phyloP scores from a whole-genome alignment of 2,888 invertebrate species.

The Megalurothrips usitatus region DNA sequence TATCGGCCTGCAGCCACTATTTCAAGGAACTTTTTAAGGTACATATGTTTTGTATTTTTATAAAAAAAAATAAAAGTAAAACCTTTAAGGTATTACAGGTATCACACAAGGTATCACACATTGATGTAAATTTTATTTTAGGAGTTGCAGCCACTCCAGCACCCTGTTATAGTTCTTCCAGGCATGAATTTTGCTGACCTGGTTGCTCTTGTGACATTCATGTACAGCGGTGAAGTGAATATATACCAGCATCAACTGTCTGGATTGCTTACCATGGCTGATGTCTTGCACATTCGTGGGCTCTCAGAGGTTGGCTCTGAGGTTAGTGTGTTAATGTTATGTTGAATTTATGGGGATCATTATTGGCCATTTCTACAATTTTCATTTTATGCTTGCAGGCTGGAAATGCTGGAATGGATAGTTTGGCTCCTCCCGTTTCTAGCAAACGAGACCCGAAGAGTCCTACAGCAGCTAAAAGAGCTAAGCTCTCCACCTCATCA shows the following conservation, averaged over 20 bases:
- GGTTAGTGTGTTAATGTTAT: conserved; percentile 50
- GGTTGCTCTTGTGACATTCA: conserved; percentile 73
- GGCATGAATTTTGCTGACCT: conserved; percentile 67
- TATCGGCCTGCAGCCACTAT: conserved; percentile 87
- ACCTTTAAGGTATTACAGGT: too few relatives aligned
- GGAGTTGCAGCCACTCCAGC: conserved; percentile 65
- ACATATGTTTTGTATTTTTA: conserved; percentile 30
- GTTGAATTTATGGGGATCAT: background rate
- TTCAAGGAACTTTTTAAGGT: conserved; percentile 85
- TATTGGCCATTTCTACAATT: background rate
- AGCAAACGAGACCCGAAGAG: background rate
- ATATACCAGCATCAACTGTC: conserved; percentile 75
- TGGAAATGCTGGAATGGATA: conserved; percentile 18
- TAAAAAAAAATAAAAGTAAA: too few relatives aligned
- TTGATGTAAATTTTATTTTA: conserved; percentile 45
- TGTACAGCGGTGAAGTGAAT: conserved; percentile 84
- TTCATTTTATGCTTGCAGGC: background rate
- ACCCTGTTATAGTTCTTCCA: conserved; percentile 67
- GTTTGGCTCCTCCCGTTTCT: background rate
- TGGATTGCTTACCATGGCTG: conserved; percentile 69
- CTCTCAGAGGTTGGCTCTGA: conserved; percentile 69
- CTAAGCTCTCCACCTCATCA: background rate
- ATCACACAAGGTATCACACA: too few relatives aligned
- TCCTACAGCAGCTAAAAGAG: conserved; percentile 6
- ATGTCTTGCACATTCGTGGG: conserved; percentile 75